phyloP scores from a whole-genome alignment of 1,140 invertebrate species.

The Cydia strobilella region DNA sequence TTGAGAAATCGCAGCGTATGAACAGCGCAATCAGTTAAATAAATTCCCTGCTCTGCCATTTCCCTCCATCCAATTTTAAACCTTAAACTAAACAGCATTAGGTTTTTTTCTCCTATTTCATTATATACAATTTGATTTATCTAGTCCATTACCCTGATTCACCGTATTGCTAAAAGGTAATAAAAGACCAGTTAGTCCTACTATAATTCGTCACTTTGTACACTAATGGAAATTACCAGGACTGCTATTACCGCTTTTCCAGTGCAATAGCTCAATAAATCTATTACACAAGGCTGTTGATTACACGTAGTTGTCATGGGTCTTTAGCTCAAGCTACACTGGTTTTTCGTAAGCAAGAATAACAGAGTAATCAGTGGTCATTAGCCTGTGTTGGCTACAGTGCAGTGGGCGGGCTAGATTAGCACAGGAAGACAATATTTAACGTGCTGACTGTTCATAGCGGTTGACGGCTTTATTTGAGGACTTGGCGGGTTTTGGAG shows the following conservation, averaged over 20 bases:
- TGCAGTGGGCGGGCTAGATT: constrained; percentile 11
- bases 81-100: not conserved
- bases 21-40: too few relatives aligned
- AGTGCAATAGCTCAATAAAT: too few relatives aligned
- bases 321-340: too few relatives aligned
- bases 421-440: constrained; percentile 26
- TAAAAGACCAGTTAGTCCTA: not conserved
- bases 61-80: not conserved
- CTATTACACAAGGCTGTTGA: not conserved
- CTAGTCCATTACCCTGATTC: not conserved
- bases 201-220: not conserved
- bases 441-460: constrained; percentile 7
- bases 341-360: not conserved
- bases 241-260: not conserved
- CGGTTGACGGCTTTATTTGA: not conserved
- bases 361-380: constrained; percentile 6
- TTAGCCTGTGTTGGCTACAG: not conserved
- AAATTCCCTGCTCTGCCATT: not conserved
- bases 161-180: not conserved
- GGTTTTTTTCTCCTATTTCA: not conserved
- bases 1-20: too few relatives aligned
- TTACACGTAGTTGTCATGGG: too few relatives aligned
- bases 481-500: too few relatives aligned
- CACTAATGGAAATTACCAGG: not conserved
- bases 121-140: not conserved